These are phyloP conservation scores for Drosophila antonietae DNA, from an alignment of 2,888 invertebrate genomes.

Conservation along the genomic window DNA sequence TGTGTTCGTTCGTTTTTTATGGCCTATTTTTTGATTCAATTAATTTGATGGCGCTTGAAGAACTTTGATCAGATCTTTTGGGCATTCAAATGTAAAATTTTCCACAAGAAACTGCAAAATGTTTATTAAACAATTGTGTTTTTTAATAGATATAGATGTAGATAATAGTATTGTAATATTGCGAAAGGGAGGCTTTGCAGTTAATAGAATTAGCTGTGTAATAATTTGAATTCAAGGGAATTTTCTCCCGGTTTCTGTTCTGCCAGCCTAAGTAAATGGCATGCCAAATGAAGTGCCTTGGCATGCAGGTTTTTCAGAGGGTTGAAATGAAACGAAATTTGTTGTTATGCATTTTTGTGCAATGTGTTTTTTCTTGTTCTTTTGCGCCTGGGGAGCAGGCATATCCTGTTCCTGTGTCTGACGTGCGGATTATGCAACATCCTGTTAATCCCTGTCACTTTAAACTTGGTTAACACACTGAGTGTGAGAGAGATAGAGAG, in stretches of 20 bases:
- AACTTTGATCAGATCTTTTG: conserved; percentile 59
- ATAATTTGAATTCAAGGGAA: not conserved
- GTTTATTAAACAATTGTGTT: conserved; percentile 8
- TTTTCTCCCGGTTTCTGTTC: conserved; percentile 4
- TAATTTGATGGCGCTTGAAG: conserved; percentile 53
- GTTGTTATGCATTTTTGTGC: conserved; percentile 50
- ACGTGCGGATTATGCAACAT: conserved; percentile 81
- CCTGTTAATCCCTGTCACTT: conserved; percentile 82
- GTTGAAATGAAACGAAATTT: conserved; percentile 40
- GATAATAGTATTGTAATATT: not conserved
- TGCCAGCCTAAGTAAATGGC: not conserved
- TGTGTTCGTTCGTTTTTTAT: conserved; percentile 40
- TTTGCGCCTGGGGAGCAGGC: conserved; percentile 32
- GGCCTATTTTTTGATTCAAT: conserved; percentile 52
- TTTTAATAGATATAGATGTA: not conserved
- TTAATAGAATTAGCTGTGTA: not conserved
- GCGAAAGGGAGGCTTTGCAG: not conserved
- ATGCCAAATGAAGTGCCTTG: conserved; percentile 9
- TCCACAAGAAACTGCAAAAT: conserved; percentile 12
- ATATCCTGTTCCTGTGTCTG: conserved; percentile 74
- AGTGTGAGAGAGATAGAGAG: conserved; percentile 12
- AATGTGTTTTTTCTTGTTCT: conserved; percentile 1
- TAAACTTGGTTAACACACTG: conserved; percentile 62
- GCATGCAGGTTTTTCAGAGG: conserved; percentile 25
- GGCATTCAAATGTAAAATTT: conserved; percentile 43